Conservation (phyloP, 2,888 invertebrate species). For the Sarcophaga subvicina region DNA sequence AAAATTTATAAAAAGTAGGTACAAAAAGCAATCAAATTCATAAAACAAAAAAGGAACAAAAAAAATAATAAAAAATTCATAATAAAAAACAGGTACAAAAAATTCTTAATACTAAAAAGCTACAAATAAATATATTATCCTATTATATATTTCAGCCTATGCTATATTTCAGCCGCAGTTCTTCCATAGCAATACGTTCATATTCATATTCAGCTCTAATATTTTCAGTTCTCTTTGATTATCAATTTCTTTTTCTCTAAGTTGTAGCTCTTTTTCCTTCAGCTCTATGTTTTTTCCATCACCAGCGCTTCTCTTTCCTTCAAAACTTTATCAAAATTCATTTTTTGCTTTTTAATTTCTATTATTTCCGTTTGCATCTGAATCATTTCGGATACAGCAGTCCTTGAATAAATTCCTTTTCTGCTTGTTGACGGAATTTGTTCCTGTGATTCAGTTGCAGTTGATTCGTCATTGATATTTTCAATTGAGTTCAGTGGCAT, state of each 20-base stretch:
- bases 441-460: too few relatives aligned
- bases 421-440: too few relatives aligned
- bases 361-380: conserved; percentile 26
- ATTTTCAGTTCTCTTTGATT: not conserved
- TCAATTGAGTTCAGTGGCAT: too few relatives aligned
- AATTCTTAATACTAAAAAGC: not conserved
- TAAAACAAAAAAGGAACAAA: too few relatives aligned
- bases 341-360: conserved; percentile 11
- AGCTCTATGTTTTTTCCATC: not conserved
- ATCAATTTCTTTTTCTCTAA: conserved; percentile 5
- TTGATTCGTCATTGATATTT: too few relatives aligned
- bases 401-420: too few relatives aligned
- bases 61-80: not conserved
- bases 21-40: too few relatives aligned
- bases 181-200: not conserved
- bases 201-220: conserved; percentile 13
- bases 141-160: conserved; percentile 3
- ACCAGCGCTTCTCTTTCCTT: conserved; percentile 19
- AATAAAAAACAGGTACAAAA: not conserved
- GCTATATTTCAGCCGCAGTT: not conserved
- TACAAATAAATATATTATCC: not conserved
- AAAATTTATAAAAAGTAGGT: too few relatives aligned
- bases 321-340: not conserved
- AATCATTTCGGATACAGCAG: too few relatives aligned
- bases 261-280: conserved; percentile 25